phyloP scores from a whole-genome alignment of 2,888 invertebrate species.

The Camponotus fellah region DNA sequence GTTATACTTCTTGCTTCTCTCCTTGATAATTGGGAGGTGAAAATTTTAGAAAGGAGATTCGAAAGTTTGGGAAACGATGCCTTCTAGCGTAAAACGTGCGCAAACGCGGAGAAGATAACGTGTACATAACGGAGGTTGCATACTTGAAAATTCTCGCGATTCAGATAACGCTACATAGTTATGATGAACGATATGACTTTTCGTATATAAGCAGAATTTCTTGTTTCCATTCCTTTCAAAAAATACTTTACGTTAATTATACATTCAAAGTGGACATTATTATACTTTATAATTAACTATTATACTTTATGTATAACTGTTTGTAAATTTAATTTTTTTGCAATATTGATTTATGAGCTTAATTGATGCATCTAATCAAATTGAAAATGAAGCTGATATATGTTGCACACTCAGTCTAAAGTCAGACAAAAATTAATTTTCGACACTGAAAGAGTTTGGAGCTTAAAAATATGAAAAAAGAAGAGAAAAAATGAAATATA shows the following conservation, averaged over 20 bases:
- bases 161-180: constrained; percentile 33
- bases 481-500: constrained; percentile 50
- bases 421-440: constrained; percentile 28
- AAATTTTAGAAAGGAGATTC: constrained; percentile 37
- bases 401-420: background rate
- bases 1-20: background rate
- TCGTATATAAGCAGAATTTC: background rate
- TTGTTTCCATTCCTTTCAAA: background rate
- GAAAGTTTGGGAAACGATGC: constrained; percentile 29
- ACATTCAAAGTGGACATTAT: background rate
- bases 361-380: background rate
- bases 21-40: constrained; percentile 16
- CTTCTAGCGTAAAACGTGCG: background rate
- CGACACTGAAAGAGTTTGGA: background rate
- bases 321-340: constrained; percentile 2
- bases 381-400: background rate
- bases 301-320: no score
- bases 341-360: background rate
- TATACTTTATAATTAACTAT: no score
- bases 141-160: constrained; percentile 29
- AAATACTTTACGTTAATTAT: background rate
- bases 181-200: constrained; percentile 28
- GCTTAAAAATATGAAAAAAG: background rate
- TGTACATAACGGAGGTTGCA: constrained; percentile 23
- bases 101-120: constrained; percentile 37